A percentile compares a stretch with the other conserved stretches of the same genome.
Conservation (phyloP, 64 coral and sea anemone species). For the Porites australiensis region DNA sequence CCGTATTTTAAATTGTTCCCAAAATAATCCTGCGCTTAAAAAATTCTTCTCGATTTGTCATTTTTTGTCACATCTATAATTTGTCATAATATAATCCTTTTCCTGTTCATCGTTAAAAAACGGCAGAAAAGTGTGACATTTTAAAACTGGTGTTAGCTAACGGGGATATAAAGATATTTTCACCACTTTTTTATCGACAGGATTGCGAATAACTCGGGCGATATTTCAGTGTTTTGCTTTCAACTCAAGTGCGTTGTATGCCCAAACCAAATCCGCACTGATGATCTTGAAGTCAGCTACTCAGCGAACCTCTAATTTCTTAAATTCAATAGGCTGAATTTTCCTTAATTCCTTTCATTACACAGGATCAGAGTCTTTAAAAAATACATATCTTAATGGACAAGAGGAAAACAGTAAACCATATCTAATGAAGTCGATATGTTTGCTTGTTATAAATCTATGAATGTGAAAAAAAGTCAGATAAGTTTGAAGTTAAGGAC, state of each 20-base stretch:
- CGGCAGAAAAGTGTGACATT: neutral
- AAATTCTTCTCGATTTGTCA: no score
- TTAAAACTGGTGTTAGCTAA: slow-evolving; percentile 4
- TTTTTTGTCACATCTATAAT: no score
- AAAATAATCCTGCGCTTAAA: neutral
- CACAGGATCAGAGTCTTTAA: neutral
- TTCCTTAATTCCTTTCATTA: neutral
- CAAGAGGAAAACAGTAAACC: neutral
- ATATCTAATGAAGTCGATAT: neutral
- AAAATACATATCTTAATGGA: neutral
- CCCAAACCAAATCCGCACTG: neutral
- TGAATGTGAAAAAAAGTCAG: neutral
- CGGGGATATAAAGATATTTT: slow-evolving; percentile 36
- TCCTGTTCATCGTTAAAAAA: no score
- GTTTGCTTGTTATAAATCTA: neutral
- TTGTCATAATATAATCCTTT: no score
- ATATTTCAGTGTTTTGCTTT: neutral
- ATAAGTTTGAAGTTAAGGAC: neutral
- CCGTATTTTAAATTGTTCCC: neutral
- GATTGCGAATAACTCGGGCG: neutral
- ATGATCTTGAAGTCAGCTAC: neutral
- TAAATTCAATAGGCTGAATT: neutral
- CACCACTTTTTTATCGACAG: slow-evolving; percentile 1
- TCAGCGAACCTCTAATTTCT: neutral
- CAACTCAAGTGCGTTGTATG: neutral